Evolutionary conservation across 2,113 vertebrate genomes (phyloP).

Genomic region (Boulengeromyrus knoepffleri): DNA sequence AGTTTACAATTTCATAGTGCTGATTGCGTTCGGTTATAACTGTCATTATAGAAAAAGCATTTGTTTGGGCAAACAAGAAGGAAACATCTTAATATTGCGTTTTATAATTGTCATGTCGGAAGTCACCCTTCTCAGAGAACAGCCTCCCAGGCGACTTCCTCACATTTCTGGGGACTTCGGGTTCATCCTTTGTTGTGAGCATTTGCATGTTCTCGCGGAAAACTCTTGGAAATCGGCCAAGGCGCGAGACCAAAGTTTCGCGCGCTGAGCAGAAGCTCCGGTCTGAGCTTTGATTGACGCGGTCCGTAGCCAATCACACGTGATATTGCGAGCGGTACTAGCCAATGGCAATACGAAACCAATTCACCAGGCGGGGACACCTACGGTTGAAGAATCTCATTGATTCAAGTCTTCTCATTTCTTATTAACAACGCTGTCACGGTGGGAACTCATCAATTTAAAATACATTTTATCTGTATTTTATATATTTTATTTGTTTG

Average conservation of each 20-base stretch:
- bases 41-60: not conserved
- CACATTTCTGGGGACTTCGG: not conserved
- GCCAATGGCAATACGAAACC: constrained; percentile 37
- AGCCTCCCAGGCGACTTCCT: not conserved
- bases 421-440: constrained; percentile 38
- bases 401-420: constrained; percentile 49
- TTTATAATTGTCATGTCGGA: not conserved
- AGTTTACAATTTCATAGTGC: not conserved
- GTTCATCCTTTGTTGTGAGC: not conserved
- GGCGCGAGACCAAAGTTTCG: constrained; percentile 65
- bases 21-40: not conserved
- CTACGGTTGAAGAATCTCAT: constrained; percentile 66
- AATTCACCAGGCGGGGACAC: constrained; percentile 49
- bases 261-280: constrained; percentile 64
- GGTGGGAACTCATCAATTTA: constrained; percentile 18
- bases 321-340: rapidly evolving
- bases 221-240: constrained; percentile 27
- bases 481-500: not conserved
- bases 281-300: constrained; percentile 40
- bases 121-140: not conserved
- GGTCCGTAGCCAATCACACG: constrained; percentile 30
- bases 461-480: constrained; percentile 14
- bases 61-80: not conserved
- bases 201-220: constrained; percentile 55
- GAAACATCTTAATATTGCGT: not conserved